A percentile compares a stretch with the other conserved stretches of the same genome.
Conservation (phyloP, 2,113 vertebrate species). For the Archilochus colubris region DNA sequence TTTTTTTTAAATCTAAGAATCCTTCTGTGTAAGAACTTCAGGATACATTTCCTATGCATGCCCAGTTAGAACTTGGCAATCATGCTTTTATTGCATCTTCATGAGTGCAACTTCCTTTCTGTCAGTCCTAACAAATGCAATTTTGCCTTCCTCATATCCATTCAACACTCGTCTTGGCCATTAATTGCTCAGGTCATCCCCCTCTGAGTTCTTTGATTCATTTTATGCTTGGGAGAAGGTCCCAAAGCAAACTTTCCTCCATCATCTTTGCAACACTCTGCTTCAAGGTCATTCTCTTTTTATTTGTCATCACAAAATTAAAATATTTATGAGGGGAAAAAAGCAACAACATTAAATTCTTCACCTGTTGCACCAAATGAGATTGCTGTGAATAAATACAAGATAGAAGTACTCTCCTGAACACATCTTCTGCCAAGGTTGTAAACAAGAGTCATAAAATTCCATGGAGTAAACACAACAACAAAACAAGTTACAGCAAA, state of each 20-base stretch:
- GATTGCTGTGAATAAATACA: background rate
- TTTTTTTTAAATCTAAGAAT: background rate
- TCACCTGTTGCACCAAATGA: background rate
- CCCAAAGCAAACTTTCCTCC: background rate
- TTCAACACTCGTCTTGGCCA: background rate
- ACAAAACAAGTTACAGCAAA: background rate
- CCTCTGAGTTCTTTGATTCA: background rate
- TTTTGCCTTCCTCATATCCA: background rate
- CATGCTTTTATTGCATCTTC: background rate
- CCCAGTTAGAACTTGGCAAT: background rate
- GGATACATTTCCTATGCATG: background rate
- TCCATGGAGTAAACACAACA: background rate
- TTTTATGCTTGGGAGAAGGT: background rate
- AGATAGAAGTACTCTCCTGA: background rate
- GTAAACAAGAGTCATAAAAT: background rate
- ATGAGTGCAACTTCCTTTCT: background rate
- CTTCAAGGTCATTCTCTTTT: background rate
- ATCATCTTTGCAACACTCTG: background rate
- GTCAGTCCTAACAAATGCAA: background rate
- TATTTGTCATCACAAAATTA: background rate
- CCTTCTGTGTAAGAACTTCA: background rate
- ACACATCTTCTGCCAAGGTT: background rate
- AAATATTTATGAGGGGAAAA: background rate
- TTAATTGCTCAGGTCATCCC: background rate
- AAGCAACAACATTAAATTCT: background rate